Percentiles rank a stretch among this genome's conserved stretches.
These are phyloP conservation scores for Leptodactylus fallax DNA, from an alignment of 2,797 vertebrate species.

Conservation along the genomic window DNA sequence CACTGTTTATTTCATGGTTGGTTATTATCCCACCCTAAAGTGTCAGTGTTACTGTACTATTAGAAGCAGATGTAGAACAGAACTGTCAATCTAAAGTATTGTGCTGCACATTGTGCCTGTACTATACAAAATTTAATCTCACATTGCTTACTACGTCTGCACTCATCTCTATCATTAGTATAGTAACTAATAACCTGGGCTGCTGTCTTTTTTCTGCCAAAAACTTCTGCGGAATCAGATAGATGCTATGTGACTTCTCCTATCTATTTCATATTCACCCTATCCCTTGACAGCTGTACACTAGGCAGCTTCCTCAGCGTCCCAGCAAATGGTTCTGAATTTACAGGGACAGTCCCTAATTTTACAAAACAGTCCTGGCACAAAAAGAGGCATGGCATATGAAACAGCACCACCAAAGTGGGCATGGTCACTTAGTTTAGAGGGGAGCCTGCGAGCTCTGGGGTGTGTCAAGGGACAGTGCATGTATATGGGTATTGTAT, in stretches of 20 bases:
- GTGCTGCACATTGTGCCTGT: neutral
- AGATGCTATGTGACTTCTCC: neutral
- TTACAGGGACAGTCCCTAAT: too few relatives aligned
- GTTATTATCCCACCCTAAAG: slow-evolving; percentile 28
- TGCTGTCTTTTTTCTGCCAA: neutral
- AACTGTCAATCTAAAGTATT: slow-evolving; percentile 1
- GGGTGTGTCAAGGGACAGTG: too few relatives aligned
- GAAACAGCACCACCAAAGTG: too few relatives aligned
- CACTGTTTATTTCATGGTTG: slow-evolving; percentile 12
- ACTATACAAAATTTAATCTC: neutral
- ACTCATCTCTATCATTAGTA: neutral
- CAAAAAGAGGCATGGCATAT: too few relatives aligned
- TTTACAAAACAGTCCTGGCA: too few relatives aligned
- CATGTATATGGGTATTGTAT: too few relatives aligned
- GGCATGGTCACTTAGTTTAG: too few relatives aligned
- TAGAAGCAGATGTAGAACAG: slow-evolving; percentile 18
- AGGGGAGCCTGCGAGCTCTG: too few relatives aligned
- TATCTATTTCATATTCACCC: neutral
- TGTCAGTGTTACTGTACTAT: slow-evolving; percentile 12
- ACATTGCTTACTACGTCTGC: neutral
- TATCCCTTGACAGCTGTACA: too few relatives aligned
- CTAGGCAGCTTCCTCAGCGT: too few relatives aligned
- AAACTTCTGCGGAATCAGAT: neutral
- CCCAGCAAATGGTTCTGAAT: too few relatives aligned
- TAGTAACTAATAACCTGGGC: neutral